Evolutionary conservation across 1,140 invertebrate species (phyloP), one percentile per base, ranked within the genome.

Genomic region (Atta texana): DNA sequence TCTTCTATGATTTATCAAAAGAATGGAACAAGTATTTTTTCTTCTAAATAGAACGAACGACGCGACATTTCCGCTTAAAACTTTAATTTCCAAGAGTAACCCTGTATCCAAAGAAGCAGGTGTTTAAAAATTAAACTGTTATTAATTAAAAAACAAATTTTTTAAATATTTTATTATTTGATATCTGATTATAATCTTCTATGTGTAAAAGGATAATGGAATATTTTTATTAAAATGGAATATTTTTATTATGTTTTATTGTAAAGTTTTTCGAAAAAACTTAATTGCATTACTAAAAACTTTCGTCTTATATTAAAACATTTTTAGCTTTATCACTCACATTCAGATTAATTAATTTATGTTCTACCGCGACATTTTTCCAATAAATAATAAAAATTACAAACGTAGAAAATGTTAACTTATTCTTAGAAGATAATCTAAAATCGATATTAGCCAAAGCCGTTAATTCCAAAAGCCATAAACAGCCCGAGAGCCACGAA

Each of bases 361-460:
- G 21, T 63, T 55, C 44, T 6, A 5, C 10, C 28, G 55, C 44
- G 2, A 34, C 12, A n/a, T 75, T 49, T 59, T 31, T 51, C 31
- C 28, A 21, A 61, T 39, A 51, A 61, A 21, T 51, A 55, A 24
- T 8, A 14, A 74, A 85, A 75, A 76, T 86, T 72, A 39, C 59
- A 57, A 53, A 34, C 24, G 21, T 12, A 7, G 12, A 39, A 44
- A 57, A 31, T 53, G 59, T 76, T 24, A 51, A 51, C 51, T 68
- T 31, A 24, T 24, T 84, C 71, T 68, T 89, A 89, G 68, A 34
- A 89, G 84, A 55, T 89, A 89, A 89, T 89, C 85, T 85, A 89
- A 88, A 89, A 89, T 78, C 88, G 76, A 88, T 89, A 85, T 89
- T 89, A 82, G 80, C 84, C 86, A 89, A 87, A 88, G 55, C 24